Conservation (phyloP, 2,797 vertebrate species). For the Pangasius djambal region DNA sequence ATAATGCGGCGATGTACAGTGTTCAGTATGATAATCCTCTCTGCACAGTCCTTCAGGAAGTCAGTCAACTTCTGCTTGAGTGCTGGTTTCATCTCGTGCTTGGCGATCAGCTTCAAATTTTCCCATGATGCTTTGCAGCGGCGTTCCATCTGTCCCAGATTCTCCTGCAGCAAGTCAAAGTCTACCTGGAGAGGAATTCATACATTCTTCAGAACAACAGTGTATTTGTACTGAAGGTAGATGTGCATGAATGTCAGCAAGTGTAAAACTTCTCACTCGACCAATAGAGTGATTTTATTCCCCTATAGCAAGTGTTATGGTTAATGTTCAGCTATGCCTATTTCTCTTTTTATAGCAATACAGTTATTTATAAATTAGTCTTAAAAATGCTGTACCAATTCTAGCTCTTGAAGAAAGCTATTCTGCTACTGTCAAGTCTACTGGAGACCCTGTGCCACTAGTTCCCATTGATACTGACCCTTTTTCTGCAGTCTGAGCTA, state of each 20-base stretch:
- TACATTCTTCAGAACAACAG: not conserved
- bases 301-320: not conserved
- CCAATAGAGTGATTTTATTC: not conserved
- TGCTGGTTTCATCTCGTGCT: constrained; percentile 91
- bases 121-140: constrained; percentile 97
- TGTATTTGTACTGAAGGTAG: not conserved
- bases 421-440: too few species aligned
- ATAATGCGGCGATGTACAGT: constrained; percentile 94
- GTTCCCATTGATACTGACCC: not conserved
- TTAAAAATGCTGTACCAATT: too few species aligned
- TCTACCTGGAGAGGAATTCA: constrained; percentile 80
- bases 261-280: not conserved
- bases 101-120: constrained; percentile 92
- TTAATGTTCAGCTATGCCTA: not conserved
- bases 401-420: too few species aligned
- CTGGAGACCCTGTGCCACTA: not conserved
- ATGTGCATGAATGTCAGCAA: not conserved
- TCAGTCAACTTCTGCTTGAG: constrained; percentile 92
- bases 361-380: not conserved
- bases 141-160: constrained; percentile 89
- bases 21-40: constrained; percentile 95
- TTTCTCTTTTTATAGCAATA: not conserved
- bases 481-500: not conserved
- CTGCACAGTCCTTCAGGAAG: constrained; percentile 95
- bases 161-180: constrained; percentile 94